phyloP scores from a whole-genome alignment of 2,113 vertebrate species.

The Jaculus jaculus region DNA sequence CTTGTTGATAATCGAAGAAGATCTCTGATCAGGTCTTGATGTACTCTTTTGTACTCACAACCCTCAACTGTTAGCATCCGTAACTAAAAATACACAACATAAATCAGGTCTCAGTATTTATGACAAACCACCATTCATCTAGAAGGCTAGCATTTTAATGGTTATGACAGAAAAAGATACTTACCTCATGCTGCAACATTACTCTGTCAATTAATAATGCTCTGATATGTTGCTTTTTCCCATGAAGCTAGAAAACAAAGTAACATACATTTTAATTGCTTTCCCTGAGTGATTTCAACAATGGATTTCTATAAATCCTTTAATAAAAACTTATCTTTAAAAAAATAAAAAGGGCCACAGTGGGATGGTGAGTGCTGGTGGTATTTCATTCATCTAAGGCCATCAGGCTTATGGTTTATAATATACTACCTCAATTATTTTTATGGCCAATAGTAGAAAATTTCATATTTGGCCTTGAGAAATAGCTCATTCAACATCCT shows the following conservation, averaged over 20 bases:
- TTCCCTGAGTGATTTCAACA: not conserved
- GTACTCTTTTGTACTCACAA: slow-evolving; percentile 93
- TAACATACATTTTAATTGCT: not conserved
- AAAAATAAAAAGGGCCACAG: not conserved
- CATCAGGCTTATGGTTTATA: not conserved
- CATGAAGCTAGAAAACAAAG: slow-evolving; percentile 91
- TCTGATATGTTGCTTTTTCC: slow-evolving; percentile 97
- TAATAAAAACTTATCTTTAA: not conserved
- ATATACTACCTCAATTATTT: not conserved
- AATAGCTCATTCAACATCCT: not conserved
- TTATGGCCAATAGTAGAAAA: not conserved
- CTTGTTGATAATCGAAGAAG: slow-evolving; percentile 95
- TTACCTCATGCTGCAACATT: slow-evolving; percentile 98
- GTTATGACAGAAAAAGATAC: not conserved
- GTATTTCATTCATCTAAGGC: not conserved
- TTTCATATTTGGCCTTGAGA: not conserved
- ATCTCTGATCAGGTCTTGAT: slow-evolving; percentile 94
- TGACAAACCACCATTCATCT: not conserved
- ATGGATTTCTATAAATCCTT: not conserved
- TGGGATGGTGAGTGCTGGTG: not conserved
- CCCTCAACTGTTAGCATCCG: slow-evolving; percentile 95
- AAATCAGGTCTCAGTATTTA: slow-evolving; percentile 51
- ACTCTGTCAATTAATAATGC: slow-evolving; percentile 96
- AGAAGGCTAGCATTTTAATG: slow-evolving; percentile 34
- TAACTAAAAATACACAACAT: slow-evolving; percentile 84